Evolutionary conservation across 2,113 vertebrate genomes (phyloP), one percentile per base, ranked within the genome.

Genomic region (Euleptes europaea): DNA sequence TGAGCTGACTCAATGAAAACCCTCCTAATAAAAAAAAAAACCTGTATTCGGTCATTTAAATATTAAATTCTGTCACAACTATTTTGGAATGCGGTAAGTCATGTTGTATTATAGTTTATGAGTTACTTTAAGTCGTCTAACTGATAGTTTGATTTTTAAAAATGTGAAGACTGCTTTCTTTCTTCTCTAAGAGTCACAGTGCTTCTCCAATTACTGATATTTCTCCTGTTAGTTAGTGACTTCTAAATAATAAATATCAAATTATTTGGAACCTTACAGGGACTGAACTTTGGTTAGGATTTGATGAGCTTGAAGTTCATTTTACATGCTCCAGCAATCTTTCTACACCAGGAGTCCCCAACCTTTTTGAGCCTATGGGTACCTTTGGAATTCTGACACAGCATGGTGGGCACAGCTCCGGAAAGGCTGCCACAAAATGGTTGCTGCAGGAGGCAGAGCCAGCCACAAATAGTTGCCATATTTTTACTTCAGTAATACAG

Each of bases 1-100:
- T 90, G 88, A 73, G 91, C 73, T 90, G 76, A 86, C 65, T 91
- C 76, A 77, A 74, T 94, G 91, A 89, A 86, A 91, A 6, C 71
- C 89, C 78, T 2, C 89, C 67, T 86, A 89, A 88, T 89, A 80
- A 89, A 87, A 82, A 86, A 73, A 84, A 83, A 82, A 40, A n/a
- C n/a, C n/a, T 26, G 26, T 54, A 65, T 84, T 44, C 21, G 77
- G 19, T 47, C 63, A 78, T 72, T 35, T 79, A 65, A 89, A 91
- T 31, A 88, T 87, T 84, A 74, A 86, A 91, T 70, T 91, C 86
- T 81, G 40, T 57, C 38, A 44, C 35, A 54, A 38, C 15, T 6
- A 60, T 8, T 15, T 78, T 44, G 31, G 40, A 72, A 72, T 44
- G 10, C 82, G 69, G 31, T 71, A 28, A 90, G 33, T 13, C 33